phyloP scores from a whole-genome alignment of 2,113 vertebrate species.

The Archocentrus centrarchus region DNA sequence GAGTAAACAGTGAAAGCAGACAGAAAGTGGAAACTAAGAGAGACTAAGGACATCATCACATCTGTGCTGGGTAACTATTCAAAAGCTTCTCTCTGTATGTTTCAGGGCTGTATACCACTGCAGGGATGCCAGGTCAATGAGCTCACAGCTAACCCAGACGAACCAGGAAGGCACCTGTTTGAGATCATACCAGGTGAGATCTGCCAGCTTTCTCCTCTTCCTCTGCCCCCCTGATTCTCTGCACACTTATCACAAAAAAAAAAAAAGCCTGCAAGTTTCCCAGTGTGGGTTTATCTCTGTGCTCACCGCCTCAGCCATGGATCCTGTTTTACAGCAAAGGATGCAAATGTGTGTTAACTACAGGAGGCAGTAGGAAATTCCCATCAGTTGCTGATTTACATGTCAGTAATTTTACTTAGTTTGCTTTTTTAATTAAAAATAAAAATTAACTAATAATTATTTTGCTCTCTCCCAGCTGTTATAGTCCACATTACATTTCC shows the following conservation, averaged over 20 bases:
- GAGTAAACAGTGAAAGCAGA: not conserved
- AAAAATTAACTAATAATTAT: not conserved
- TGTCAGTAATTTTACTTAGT: not conserved
- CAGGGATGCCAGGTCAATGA: constrained; percentile 89
- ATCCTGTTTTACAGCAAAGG: not conserved
- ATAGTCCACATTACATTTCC: not conserved
- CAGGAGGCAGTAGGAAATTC: not conserved
- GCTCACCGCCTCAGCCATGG: not conserved
- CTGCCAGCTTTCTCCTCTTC: not conserved
- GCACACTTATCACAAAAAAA: not conserved
- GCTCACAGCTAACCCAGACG: constrained; percentile 86
- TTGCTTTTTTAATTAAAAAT: not conserved
- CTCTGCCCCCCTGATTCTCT: not conserved
- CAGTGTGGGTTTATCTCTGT: not conserved
- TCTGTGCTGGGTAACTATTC: not conserved
- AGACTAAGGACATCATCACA: fast-evolving
- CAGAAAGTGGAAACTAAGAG: not conserved
- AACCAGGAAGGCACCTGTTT: constrained; percentile 89
- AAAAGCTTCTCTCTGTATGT: not conserved
- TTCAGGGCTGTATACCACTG: constrained; percentile 90
- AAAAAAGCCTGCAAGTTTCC: not conserved
- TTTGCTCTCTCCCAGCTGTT: not conserved
- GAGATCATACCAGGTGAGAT: constrained; percentile 89
- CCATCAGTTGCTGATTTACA: not conserved
- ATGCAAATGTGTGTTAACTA: not conserved